Percentiles rank a stretch among this genome's conserved stretches.
Conservation (phyloP, 2,113 vertebrate genomes). For the Zapornia atra region DNA sequence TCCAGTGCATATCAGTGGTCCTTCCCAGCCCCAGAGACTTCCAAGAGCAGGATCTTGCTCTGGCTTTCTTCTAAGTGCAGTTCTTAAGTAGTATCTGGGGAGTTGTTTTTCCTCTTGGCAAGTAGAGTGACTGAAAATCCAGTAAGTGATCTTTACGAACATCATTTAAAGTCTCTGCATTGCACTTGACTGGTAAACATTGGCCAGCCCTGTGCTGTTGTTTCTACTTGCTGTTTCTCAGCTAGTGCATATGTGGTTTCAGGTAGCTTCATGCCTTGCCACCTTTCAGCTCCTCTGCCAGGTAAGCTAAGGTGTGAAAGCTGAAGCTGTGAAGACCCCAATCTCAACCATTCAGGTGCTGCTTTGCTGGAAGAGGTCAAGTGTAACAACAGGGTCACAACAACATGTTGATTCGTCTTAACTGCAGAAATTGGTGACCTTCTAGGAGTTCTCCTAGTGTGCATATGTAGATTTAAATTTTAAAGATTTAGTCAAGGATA, state of each 20-base stretch:
- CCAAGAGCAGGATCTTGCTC: neutral
- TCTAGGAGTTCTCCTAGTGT: neutral
- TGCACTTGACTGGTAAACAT: neutral
- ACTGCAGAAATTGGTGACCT: neutral
- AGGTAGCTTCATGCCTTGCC: neutral
- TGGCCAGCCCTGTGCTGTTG: neutral
- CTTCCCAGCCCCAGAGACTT: neutral
- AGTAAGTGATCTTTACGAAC: neutral
- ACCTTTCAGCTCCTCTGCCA: neutral
- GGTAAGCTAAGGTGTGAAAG: neutral
- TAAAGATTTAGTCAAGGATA: neutral
- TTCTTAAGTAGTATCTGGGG: neutral
- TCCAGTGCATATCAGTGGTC: neutral
- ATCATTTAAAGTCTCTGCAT: neutral
- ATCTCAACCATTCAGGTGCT: neutral
- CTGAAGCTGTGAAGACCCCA: neutral
- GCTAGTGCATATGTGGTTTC: neutral
- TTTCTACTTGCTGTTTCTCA: neutral
- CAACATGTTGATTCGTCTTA: neutral
- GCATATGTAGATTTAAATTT: neutral
- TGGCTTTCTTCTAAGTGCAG: neutral
- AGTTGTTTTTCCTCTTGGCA: neutral
- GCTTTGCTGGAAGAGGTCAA: neutral
- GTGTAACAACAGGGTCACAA: neutral
- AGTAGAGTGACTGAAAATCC: neutral